Percentiles rank a stretch among this genome's conserved stretches.
Conservation (phyloP, 2,888 invertebrate genomes). For the Terebella lapidaria region DNA sequence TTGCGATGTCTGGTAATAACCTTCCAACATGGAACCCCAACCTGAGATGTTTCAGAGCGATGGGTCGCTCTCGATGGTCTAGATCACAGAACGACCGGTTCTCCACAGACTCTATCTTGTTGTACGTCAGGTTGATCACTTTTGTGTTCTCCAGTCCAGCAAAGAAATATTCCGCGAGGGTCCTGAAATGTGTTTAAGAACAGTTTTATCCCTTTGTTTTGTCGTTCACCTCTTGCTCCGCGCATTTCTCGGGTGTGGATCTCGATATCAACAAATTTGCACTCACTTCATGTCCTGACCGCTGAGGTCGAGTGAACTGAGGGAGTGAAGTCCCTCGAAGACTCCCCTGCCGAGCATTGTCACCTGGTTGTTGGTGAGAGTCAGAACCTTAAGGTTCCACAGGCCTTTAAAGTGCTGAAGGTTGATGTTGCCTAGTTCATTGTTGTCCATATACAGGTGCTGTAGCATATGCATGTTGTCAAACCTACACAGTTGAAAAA, state of each 20-base stretch:
- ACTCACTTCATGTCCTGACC: background rate
- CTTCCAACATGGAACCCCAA: no score
- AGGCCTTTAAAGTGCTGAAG: background rate
- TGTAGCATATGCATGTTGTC: background rate
- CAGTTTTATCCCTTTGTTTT: no score
- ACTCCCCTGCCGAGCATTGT: background rate
- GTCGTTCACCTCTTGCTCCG: no score
- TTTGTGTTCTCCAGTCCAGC: background rate
- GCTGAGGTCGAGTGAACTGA: conserved; percentile 3
- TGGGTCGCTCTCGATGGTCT: background rate
- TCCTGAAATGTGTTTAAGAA: no score
- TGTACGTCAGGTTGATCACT: conserved; percentile 3
- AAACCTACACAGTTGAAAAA: no score
- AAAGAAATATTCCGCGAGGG: background rate
- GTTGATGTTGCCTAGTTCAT: background rate
- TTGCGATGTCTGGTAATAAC: no score
- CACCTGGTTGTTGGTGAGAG: background rate
- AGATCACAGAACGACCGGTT: background rate
- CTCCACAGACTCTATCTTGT: background rate
- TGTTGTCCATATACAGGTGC: background rate
- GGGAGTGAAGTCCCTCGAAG: conserved; percentile 1
- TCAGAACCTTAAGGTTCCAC: background rate
- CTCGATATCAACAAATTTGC: no score
- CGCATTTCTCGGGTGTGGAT: no score
- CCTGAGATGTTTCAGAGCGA: background rate